phyloP scores from a whole-genome alignment of 2,113 vertebrate species.

The Sinocyclocheilus grahami region DNA sequence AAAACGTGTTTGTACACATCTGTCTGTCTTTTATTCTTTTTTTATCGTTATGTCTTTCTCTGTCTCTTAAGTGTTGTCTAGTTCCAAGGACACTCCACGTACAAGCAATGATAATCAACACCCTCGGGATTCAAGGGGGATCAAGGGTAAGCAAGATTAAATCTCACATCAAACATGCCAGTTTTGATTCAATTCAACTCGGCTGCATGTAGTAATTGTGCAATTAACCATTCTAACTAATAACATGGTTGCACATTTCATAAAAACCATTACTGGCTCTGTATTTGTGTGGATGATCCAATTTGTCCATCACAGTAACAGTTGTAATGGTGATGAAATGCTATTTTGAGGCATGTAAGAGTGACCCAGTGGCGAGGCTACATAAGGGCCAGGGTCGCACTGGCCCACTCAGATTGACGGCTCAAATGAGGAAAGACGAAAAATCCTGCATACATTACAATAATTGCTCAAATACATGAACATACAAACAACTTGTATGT shows the following conservation, averaged over 20 bases:
- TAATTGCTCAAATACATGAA: too few relatives aligned
- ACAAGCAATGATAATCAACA: neutral
- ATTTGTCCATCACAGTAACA: neutral
- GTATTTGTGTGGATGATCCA: neutral
- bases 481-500: too few relatives aligned
- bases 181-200: neutral
- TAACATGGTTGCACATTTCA: neutral
- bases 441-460: too few relatives aligned
- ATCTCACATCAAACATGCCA: neutral
- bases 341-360: neutral
- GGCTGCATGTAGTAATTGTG: neutral
- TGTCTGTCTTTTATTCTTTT: neutral
- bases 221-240: neutral
- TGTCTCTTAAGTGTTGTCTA: neutral
- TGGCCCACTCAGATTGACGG: too few relatives aligned
- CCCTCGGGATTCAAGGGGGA: neutral
- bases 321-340: neutral
- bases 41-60: neutral
- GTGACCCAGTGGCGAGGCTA: neutral
- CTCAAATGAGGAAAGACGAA: too few relatives aligned
- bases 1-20: conserved; percentile 39
- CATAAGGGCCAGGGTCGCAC: too few relatives aligned
- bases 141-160: conserved; percentile 22
- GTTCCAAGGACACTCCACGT: neutral
- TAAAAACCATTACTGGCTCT: neutral